Percentiles rank a stretch among this genome's conserved stretches.
Evolutionary conservation across 2,888 invertebrate genomes (phyloP).

Genomic region (Amaurobius ferox): DNA sequence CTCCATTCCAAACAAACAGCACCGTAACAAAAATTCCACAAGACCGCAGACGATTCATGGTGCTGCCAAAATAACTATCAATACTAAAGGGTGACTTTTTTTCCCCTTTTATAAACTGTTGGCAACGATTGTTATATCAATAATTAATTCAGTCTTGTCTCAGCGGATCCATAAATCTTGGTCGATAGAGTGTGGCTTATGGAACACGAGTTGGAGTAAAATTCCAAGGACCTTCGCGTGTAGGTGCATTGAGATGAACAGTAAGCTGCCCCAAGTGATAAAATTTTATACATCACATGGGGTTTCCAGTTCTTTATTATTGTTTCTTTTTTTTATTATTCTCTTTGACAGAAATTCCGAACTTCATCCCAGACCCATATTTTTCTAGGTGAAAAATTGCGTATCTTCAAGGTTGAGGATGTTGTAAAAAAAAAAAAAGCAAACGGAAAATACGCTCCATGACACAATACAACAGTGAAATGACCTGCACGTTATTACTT

Average conservation of each 20-base stretch:
- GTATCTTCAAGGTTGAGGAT: too few species aligned
- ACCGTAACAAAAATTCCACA: neutral
- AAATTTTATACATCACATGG: neutral
- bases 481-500: too few species aligned
- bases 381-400: too few species aligned
- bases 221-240: neutral
- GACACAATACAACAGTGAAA: too few species aligned
- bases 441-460: too few species aligned
- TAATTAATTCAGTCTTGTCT: neutral
- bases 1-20: neutral
- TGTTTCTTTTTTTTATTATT: too few species aligned
- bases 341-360: too few species aligned
- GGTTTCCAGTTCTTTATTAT: neutral
- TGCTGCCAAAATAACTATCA: neutral
- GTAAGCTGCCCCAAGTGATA: neutral
- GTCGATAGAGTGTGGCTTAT: conserved; percentile 19
- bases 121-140: neutral
- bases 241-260: neutral
- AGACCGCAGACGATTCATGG: neutral
- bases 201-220: neutral
- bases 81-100: too few species aligned
- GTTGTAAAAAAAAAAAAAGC: too few species aligned
- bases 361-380: too few species aligned
- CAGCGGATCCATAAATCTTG: neutral
- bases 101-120: conserved; percentile 4